Base-by-base conservation (phyloP, 2,113 vertebrate genomes). In the Cavia porcellus region DNA sequence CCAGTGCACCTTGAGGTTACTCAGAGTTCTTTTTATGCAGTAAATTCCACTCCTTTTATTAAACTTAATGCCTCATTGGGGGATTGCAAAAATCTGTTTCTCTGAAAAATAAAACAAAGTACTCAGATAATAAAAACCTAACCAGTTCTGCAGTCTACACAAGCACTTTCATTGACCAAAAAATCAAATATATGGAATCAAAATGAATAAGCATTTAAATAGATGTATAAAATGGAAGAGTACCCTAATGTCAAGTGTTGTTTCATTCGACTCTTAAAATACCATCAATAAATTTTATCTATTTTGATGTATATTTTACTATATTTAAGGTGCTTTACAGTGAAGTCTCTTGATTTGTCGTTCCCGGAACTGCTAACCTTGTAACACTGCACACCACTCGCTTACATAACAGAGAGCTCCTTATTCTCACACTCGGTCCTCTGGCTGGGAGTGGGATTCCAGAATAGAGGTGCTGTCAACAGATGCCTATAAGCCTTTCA, bases 51-150 rank as follows among this genome's bases (percentile, higher is more conserved):
- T 92, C 0, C 6, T 86, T 57, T 28, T 79, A 32, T 77, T 90
- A 70, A 79, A 77, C n/a, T 64, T 42, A 94, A 87, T 35, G 30
- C 1, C 5, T 89, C 7, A 15, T 72, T 84, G 35, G 20, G 7
- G 12, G 0, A 91, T 85, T 79, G 17, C 35, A 55, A 77, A 89
- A 35, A 15, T 35, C 7, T 88, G 5, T 38, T 55, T 59, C 38
- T 86, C 93, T 55, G 83, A 64, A 90, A 90, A 84, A 55, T 19
- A 83, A 93, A 89, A 50, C 42, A 79, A 96, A 74, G 35, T 11
- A 55, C 86, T 35, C 2, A 79, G 57, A 7, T 52, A 72, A 55
- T 20, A 45, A 81, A 81, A 52, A 62, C 28, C 15, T 77, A 7
- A 38, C 0, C 17, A 64, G 25, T 7, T 38, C 4, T 86, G 86